phyloP scores from a whole-genome alignment of 2,888 invertebrate genomes.

The Thyatira batis region DNA sequence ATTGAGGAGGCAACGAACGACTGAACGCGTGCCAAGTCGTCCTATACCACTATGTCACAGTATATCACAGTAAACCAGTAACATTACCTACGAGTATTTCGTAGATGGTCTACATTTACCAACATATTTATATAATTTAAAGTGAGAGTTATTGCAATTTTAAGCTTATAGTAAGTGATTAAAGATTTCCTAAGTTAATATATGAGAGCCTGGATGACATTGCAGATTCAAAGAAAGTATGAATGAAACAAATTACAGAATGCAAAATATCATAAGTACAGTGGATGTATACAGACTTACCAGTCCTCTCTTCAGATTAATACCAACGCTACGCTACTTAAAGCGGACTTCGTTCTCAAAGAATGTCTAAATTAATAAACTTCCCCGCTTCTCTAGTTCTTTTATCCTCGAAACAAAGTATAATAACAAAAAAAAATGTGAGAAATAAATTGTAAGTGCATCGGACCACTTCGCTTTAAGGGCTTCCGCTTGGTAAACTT shows the following conservation, averaged over 20 bases:
- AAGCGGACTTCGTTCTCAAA: conserved; percentile 28
- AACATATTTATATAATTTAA: no score
- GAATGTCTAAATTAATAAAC: conserved; percentile 49
- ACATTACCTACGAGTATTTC: neutral
- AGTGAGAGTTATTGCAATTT: no score
- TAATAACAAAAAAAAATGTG: conserved; percentile 23
- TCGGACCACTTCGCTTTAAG: conserved; percentile 47
- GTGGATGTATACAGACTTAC: conserved; percentile 11
- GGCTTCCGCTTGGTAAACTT: conserved; percentile 56
- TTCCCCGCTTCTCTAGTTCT: conserved; percentile 21
- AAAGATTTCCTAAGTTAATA: no score
- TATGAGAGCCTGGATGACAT: no score
- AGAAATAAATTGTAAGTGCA: conserved; percentile 41
- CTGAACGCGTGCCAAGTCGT: conserved; percentile 34
- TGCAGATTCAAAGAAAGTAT: no score
- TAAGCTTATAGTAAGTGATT: no score
- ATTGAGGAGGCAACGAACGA: conserved; percentile 35
- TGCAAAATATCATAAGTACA: neutral
- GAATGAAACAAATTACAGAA: no score
- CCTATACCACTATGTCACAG: conserved; percentile 6
- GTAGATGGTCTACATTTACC: no score
- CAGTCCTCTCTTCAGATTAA: conserved; percentile 15
- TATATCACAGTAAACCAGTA: neutral
- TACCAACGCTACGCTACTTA: conserved; percentile 24
- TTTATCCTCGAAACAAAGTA: conserved; percentile 13